Evolutionary conservation across 2,888 invertebrate genomes (phyloP).

Genomic region (Notocelia uddmanniana): DNA sequence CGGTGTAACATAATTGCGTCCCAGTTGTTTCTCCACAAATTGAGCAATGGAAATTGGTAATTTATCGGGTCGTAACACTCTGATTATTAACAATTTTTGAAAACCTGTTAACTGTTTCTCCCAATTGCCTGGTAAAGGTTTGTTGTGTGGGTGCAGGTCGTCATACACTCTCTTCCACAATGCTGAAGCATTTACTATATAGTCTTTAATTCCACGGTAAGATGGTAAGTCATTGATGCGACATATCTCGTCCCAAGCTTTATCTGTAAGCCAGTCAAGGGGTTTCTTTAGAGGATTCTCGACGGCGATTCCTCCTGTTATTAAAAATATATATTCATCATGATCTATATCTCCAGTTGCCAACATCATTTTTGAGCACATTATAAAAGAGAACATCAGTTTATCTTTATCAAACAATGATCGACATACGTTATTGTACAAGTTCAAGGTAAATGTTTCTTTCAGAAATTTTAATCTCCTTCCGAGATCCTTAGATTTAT

Average conservation of each 20-base stretch:
- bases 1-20: slow-evolving; percentile 90
- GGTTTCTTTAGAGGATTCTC: slow-evolving; percentile 89
- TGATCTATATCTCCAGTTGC: slow-evolving; percentile 85
- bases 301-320: slow-evolving; percentile 91
- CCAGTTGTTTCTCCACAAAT: slow-evolving; percentile 89
- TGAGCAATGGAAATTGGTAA: slow-evolving; percentile 87
- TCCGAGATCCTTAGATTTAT: slow-evolving; percentile 89
- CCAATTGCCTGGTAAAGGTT: slow-evolving; percentile 88
- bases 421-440: slow-evolving; percentile 92
- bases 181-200: slow-evolving; percentile 78
- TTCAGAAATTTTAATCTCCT: slow-evolving; percentile 89
- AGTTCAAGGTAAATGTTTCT: slow-evolving; percentile 92
- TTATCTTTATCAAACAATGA: slow-evolving; percentile 96
- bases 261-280: slow-evolving; percentile 89
- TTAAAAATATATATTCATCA: slow-evolving; percentile 88
- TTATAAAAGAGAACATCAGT: slow-evolving; percentile 92
- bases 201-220: slow-evolving; percentile 84
- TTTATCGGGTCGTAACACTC: slow-evolving; percentile 92
- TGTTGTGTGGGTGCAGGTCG: slow-evolving; percentile 87
- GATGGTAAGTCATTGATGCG: slow-evolving; percentile 84
- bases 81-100: slow-evolving; percentile 89
- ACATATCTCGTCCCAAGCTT: slow-evolving; percentile 93
- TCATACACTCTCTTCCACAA: slow-evolving; percentile 90
- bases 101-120: slow-evolving; percentile 86
- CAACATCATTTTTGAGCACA: slow-evolving; percentile 90